A percentile compares a stretch with the other conserved stretches of the same genome.
Evolutionary conservation across 2,797 vertebrate species (phyloP).

Genomic region (Sardinella longiceps): DNA sequence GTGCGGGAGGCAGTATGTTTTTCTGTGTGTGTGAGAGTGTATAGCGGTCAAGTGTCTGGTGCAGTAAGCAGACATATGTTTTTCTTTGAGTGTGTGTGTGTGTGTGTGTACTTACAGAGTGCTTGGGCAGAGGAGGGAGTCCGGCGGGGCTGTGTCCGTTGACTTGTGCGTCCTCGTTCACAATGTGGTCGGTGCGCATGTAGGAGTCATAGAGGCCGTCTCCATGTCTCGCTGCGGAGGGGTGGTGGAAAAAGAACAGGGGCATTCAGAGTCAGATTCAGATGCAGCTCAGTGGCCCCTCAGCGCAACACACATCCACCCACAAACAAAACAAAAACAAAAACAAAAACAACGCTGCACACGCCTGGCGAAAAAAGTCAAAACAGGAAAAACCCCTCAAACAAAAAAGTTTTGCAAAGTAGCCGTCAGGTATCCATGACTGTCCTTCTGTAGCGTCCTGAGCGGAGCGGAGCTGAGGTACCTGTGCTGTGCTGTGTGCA

Average conservation of each 20-base stretch:
- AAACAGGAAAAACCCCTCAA: background rate
- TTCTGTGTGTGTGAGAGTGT: background rate
- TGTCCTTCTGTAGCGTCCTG: no score
- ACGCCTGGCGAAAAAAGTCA: constrained; percentile 56
- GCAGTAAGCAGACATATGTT: no score
- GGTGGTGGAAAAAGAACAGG: background rate
- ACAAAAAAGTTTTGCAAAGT: background rate
- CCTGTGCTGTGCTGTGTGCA: background rate
- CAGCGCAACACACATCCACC: background rate
- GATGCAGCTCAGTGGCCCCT: background rate
- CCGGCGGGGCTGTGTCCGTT: constrained; percentile 82
- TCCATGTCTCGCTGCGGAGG: constrained; percentile 81
- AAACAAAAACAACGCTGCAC: constrained; percentile 40
- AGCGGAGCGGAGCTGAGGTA: background rate
- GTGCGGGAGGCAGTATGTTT: background rate
- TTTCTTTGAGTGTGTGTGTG: background rate
- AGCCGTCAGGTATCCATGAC: background rate
- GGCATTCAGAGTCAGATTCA: constrained; percentile 32
- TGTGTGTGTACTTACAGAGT: constrained; percentile 80
- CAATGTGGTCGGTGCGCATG: constrained; percentile 94
- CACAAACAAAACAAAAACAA: background rate
- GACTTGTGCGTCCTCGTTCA: constrained; percentile 83
- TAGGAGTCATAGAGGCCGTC: constrained; percentile 94
- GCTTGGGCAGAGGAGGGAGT: constrained; percentile 83
- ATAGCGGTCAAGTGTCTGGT: background rate